A percentile compares a stretch with the other conserved stretches of the same genome.
Evolutionary conservation across 2,797 vertebrate genomes (phyloP).

Genomic region (Champsocephalus gunnari): DNA sequence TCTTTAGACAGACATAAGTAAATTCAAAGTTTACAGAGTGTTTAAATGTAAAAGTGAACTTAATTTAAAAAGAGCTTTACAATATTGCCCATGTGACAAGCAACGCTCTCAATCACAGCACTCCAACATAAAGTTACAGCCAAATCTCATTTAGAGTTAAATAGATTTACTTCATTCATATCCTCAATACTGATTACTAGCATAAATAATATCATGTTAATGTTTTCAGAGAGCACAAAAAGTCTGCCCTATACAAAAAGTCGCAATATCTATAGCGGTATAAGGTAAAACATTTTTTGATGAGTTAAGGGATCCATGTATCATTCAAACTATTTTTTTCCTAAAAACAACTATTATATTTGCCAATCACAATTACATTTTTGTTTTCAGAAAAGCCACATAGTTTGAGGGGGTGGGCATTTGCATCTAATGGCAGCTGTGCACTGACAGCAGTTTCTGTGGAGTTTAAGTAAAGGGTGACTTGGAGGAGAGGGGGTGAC

Average conservation of each 20-base stretch:
- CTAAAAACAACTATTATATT: background rate
- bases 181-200: too few relatives aligned
- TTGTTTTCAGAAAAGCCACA: background rate
- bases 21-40: too few relatives aligned
- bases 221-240: too few relatives aligned
- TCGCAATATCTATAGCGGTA: too few relatives aligned
- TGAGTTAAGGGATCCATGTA: too few relatives aligned
- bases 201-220: too few relatives aligned
- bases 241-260: too few relatives aligned
- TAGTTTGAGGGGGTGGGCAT: background rate
- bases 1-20: too few relatives aligned
- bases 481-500: constrained; percentile 60
- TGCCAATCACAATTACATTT: background rate
- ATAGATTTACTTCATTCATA: too few relatives aligned
- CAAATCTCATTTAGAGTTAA: background rate
- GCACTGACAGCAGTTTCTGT: constrained; percentile 63
- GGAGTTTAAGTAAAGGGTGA: constrained; percentile 18
- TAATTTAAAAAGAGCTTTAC: too few relatives aligned
- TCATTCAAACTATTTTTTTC: background rate
- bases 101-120: background rate
- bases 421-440: constrained; percentile 35
- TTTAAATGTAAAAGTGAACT: too few relatives aligned
- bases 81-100: background rate
- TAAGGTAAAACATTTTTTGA: too few relatives aligned
- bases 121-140: background rate